Percentiles rank a stretch among this genome's conserved stretches.
These are phyloP conservation scores for Electrona antarctica DNA, from an alignment of 2,113 vertebrate genomes.

Conservation along the genomic window DNA sequence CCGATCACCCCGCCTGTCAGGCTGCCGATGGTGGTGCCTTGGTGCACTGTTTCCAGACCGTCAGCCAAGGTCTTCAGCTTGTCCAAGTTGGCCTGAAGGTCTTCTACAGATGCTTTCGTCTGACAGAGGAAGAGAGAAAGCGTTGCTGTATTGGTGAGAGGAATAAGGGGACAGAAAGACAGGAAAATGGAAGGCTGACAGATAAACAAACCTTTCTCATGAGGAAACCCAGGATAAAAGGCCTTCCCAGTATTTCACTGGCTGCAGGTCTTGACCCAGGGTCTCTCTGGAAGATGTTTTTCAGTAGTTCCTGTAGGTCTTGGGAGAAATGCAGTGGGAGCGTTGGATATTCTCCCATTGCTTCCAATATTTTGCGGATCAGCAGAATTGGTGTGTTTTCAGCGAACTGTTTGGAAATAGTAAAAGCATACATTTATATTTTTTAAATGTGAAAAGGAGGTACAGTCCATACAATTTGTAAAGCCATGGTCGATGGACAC, in stretches of 20 bases:
- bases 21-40: slow-evolving; percentile 40
- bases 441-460: too few species aligned
- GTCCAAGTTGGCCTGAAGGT: neutral
- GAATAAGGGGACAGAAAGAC: neutral
- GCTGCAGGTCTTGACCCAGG: slow-evolving; percentile 3
- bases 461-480: too few species aligned
- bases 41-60: slow-evolving; percentile 39
- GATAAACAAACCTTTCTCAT: slow-evolving; percentile 8
- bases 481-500: too few species aligned
- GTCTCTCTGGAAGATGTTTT: slow-evolving; percentile 15
- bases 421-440: neutral
- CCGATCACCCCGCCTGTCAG: slow-evolving; percentile 45
- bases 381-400: neutral
- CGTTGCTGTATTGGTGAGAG: neutral
- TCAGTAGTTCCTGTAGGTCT: slow-evolving; percentile 9
- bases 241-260: slow-evolving; percentile 14
- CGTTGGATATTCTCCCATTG: neutral
- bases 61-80: slow-evolving; percentile 22
- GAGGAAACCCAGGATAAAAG: slow-evolving; percentile 24
- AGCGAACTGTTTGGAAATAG: slow-evolving; percentile 11
- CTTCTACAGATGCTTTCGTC: neutral
- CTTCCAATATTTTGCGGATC: slow-evolving; percentile 7
- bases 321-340: slow-evolving; percentile 24
- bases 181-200: neutral
- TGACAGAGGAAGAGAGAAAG: neutral